Evolutionary conservation across 2,797 vertebrate genomes (phyloP).

Genomic region (Melanotaenia trifasciata): DNA sequence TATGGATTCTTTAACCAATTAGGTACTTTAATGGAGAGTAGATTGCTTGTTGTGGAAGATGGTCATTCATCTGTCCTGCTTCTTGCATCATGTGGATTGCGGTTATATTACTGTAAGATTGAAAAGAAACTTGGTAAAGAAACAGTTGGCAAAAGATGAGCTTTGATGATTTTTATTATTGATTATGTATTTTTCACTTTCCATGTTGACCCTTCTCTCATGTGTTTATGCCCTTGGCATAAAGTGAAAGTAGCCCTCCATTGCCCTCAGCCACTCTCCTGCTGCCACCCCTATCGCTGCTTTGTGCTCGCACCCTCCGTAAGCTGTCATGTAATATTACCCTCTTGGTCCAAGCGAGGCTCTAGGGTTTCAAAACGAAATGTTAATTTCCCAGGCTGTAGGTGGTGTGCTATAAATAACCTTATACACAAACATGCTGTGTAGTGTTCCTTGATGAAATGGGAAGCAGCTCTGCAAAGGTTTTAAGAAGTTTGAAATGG

Average conservation of each 20-base stretch:
- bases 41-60: conserved; percentile 51
- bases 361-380: conserved; percentile 84
- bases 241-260: conserved; percentile 39
- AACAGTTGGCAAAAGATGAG: not conserved
- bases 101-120: conserved; percentile 20
- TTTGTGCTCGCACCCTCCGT: conserved; percentile 66
- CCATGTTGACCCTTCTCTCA: conserved; percentile 24
- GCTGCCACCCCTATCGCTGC: conserved; percentile 53
- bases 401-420: conserved; percentile 80
- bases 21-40: conserved; percentile 67
- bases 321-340: conserved; percentile 84
- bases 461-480: conserved; percentile 28
- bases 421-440: conserved; percentile 56
- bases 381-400: conserved; percentile 82
- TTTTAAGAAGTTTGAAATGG: conserved; percentile 27
- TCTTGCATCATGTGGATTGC: conserved; percentile 10
- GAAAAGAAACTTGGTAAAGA: not conserved
- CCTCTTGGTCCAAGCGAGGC: conserved; percentile 70
- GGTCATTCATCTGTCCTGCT: conserved; percentile 16
- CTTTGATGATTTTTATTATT: conserved; percentile 23
- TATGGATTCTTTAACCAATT: conserved; percentile 82
- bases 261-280: conserved; percentile 33
- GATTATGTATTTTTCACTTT: conserved; percentile 31
- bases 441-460: conserved; percentile 51
- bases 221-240: conserved; percentile 36